Percentiles rank a stretch among this genome's conserved stretches.
Conservation (phyloP, 2,797 vertebrate species). For the Gambelia wislizenii region DNA sequence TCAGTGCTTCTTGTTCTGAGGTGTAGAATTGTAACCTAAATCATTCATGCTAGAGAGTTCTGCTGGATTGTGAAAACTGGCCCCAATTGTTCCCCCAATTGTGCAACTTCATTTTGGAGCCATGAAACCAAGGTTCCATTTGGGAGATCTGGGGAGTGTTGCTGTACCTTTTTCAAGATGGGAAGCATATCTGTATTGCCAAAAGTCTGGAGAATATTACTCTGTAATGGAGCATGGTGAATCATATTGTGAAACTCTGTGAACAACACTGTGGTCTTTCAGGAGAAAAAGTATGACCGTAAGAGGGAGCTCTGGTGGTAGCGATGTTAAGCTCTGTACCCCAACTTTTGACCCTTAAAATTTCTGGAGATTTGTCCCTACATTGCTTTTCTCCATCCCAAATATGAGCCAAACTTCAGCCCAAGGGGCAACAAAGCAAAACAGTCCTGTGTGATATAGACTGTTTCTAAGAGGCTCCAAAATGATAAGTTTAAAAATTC, state of each 20-base stretch:
- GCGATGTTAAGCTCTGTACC: not conserved
- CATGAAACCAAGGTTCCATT: not conserved
- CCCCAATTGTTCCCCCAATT: not conserved
- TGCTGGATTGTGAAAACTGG: slow-evolving; percentile 13
- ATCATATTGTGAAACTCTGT: not conserved
- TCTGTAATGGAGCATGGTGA: not conserved
- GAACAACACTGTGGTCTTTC: not conserved
- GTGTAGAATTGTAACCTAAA: slow-evolving; percentile 26
- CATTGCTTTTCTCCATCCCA: not conserved
- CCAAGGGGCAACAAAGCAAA: not conserved
- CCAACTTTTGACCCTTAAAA: not conserved
- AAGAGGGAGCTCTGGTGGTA: not conserved
- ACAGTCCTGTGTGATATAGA: not conserved
- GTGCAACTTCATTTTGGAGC: not conserved
- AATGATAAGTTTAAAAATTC: slow-evolving; percentile 66
- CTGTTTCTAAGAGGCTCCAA: slow-evolving; percentile 67
- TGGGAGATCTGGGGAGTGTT: not conserved
- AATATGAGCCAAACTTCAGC: not conserved
- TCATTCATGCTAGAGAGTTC: slow-evolving; percentile 1
- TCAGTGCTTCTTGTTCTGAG: not conserved
- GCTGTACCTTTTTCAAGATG: not conserved
- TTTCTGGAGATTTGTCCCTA: not conserved
- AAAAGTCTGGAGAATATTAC: not conserved
- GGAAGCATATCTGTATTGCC: not conserved
- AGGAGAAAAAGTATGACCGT: no score